Evolutionary conservation across 2,113 vertebrate species (phyloP), one percentile per base, ranked within the genome.

Genomic region (Oophaga pumilio): DNA sequence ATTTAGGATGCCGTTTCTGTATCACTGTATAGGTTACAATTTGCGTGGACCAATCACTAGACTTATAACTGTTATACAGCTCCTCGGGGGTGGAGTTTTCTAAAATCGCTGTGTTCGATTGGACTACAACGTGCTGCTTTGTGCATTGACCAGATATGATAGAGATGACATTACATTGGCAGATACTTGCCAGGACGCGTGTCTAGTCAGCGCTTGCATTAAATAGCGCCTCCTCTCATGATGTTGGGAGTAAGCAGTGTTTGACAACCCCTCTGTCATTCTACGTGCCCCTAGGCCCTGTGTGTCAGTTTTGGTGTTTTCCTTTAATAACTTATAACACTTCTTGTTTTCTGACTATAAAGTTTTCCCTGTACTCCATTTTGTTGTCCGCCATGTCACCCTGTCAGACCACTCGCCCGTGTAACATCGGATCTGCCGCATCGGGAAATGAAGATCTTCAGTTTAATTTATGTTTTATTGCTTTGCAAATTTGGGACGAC

Each of bases 401-500:
- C 76, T 77, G 52, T 57, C n/a, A 13, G n/a, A 9, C 8, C 76
- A 14, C 50, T 68, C 80, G 24, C 60, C 49, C 80, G 17, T 52
- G 60, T 82, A 50, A 68, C 60, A 6, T n/a, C 49, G 12, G 64
- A 17, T 76, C 57, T 20, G 57, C 57, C 43, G 53, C 26, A 12
- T 2, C 53, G 57, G 59, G 49, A 76, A 15, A 64, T 49, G 53
- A n/a, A n/a, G 12, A 18, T 50, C 76, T 69, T 57, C 50, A 69
- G 69, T 74, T 69, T 79, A 14, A 88, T 66, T 91, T 89, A 89
- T 62, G 76, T 79, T 71, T 89, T 91, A 91, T 24, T 62, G 76
- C 89, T 90, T 89, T 89, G 82, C 90, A 87, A 90, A 91, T 86
- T 91, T 91, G 93, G 91, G 89, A 90, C 89, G 60, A 85, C 87